phyloP scores from a whole-genome alignment of 2,888 invertebrate genomes.

The Adelognathus sp. region DNA sequence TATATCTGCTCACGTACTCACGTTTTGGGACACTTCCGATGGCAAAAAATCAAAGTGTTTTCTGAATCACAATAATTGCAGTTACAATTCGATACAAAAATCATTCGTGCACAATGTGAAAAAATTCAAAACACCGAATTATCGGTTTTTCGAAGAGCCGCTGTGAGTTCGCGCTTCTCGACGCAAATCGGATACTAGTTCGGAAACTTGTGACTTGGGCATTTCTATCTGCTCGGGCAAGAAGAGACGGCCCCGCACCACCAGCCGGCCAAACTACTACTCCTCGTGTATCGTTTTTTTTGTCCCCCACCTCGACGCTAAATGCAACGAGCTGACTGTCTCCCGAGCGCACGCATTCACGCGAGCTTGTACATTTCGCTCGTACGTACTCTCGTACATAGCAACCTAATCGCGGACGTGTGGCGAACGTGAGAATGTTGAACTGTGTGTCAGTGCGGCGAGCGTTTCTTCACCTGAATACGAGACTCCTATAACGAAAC shows the following conservation, averaged over 20 bases:
- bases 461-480: neutral
- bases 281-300: slow-evolving; percentile 2
- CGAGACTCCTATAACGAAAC: neutral
- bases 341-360: neutral
- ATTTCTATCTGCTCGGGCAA: slow-evolving; percentile 23
- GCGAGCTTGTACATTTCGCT: neutral
- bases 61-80: neutral
- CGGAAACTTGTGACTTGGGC: slow-evolving; percentile 35
- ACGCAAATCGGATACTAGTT: slow-evolving; percentile 40
- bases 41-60: neutral
- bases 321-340: slow-evolving; percentile 16
- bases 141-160: neutral
- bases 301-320: slow-evolving; percentile 35
- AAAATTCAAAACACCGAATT: neutral
- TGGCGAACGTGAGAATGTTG: slow-evolving; percentile 20
- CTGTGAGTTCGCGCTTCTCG: slow-evolving; percentile 20
- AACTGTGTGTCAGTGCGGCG: neutral
- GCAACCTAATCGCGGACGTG: neutral
- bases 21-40: neutral
- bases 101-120: neutral
- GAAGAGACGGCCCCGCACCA: slow-evolving; percentile 24
- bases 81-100: neutral
- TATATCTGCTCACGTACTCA: no score
- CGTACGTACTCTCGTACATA: neutral
- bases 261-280: slow-evolving; percentile 11